Conservation (phyloP, 2,113 vertebrate genomes). For the Pygoscelis adeliae region DNA sequence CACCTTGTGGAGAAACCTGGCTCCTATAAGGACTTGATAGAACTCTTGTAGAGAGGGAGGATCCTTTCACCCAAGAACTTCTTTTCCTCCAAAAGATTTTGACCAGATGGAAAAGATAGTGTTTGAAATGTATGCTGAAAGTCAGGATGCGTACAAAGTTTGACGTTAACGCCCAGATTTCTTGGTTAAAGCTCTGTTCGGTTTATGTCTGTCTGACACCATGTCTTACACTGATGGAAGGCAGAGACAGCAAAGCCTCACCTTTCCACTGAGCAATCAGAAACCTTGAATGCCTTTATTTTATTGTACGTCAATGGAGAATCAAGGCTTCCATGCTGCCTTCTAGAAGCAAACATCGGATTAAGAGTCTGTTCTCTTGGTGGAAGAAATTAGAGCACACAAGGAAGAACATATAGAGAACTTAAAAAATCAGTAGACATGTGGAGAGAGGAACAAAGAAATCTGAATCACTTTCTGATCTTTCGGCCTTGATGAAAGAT, state of each 20-base stretch:
- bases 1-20: not conserved
- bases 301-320: not conserved
- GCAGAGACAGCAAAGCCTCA: not conserved
- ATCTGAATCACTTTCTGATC: not conserved
- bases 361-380: not conserved
- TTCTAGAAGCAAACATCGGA: not conserved
- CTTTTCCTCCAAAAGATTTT: not conserved
- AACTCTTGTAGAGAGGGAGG: not conserved
- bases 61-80: not conserved
- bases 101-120: not conserved
- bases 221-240: not conserved
- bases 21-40: not conserved
- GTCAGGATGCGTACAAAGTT: not conserved
- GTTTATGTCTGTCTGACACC: not conserved
- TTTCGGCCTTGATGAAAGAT: not conserved
- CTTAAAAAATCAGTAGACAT: not conserved
- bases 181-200: not conserved
- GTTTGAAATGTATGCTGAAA: not conserved
- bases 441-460: not conserved
- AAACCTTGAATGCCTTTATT: not conserved
- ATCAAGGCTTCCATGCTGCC: not conserved
- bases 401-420: not conserved
- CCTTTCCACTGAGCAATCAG: not conserved
- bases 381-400: not conserved
- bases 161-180: not conserved